These are phyloP conservation scores for Drosophila mayaguana DNA, from an alignment of 2,888 invertebrate species.

Conservation along the genomic window DNA sequence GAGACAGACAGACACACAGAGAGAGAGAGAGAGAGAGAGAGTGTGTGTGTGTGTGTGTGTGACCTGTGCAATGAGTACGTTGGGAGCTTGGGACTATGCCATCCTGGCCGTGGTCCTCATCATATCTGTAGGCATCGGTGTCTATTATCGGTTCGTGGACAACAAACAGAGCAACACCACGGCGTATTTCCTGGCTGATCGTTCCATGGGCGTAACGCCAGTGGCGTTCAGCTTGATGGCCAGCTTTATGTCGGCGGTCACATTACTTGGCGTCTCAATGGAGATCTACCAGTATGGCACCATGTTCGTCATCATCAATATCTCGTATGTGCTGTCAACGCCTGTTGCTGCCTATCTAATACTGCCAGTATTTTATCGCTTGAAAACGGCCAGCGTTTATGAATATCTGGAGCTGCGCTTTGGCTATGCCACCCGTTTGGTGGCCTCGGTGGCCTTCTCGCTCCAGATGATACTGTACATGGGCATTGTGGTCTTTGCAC, in stretches of 20 bases:
- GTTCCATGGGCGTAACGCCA: constrained; percentile 91
- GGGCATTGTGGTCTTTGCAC: constrained; percentile 97
- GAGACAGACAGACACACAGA: background rate
- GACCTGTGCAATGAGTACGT: constrained; percentile 78
- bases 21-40: background rate
- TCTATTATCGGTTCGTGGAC: constrained; percentile 94
- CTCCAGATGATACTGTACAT: constrained; percentile 96
- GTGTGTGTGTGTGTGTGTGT: too few species aligned
- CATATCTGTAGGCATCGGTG: constrained; percentile 91
- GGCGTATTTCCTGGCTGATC: constrained; percentile 94
- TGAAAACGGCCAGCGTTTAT: constrained; percentile 94
- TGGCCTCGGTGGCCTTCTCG: constrained; percentile 93
- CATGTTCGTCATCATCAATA: constrained; percentile 91
- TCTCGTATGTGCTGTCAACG: constrained; percentile 91
- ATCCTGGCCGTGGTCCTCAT: constrained; percentile 90
- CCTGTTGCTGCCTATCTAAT: constrained; percentile 92
- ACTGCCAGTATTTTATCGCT: constrained; percentile 93
- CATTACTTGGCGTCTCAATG: constrained; percentile 94
- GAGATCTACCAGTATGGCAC: constrained; percentile 94
- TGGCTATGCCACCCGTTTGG: constrained; percentile 90
- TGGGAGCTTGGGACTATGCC: constrained; percentile 90
- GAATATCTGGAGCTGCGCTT: constrained; percentile 97
- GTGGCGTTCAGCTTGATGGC: constrained; percentile 96
- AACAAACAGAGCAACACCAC: constrained; percentile 93
- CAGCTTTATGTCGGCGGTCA: constrained; percentile 97